These are phyloP conservation scores for Neodon shergylaensis DNA, from an alignment of 2,113 vertebrate genomes.

Conservation along the genomic window DNA sequence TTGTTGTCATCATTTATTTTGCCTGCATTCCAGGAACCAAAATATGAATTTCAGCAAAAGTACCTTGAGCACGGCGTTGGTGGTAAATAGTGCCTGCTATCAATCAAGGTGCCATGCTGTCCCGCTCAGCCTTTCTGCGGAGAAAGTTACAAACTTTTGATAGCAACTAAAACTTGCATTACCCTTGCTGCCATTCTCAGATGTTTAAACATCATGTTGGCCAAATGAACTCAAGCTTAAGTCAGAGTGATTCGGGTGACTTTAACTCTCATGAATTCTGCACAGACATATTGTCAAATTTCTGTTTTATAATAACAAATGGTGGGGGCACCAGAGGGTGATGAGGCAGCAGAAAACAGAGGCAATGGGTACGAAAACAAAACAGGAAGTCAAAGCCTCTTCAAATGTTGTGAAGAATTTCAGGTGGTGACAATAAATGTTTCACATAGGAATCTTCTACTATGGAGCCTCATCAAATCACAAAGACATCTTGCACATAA, in stretches of 20 bases:
- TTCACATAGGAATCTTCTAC: not conserved
- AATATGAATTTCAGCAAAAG: slow-evolving; percentile 55
- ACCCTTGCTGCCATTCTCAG: not conserved
- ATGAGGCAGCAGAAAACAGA: not conserved
- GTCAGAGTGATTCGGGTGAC: not conserved
- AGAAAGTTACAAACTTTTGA: not conserved
- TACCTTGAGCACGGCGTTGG: not conserved
- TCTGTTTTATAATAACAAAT: too few relatives aligned
- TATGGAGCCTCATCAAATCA: not conserved
- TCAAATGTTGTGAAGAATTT: not conserved
- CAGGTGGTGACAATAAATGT: not conserved
- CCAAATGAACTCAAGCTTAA: not conserved
- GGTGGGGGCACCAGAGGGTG: not conserved
- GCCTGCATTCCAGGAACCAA: not conserved
- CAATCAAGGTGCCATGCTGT: not conserved
- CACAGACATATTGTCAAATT: not conserved
- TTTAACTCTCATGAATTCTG: not conserved
- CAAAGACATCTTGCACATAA: accelerated
- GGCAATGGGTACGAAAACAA: not conserved
- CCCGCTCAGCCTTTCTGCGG: not conserved
- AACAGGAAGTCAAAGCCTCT: not conserved
- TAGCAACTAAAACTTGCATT: not conserved
- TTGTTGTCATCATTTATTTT: not conserved
- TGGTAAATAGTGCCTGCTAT: not conserved
- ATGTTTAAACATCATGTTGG: not conserved